phyloP scores from a whole-genome alignment of 2,113 vertebrate genomes.

The Scatophagus argus region DNA sequence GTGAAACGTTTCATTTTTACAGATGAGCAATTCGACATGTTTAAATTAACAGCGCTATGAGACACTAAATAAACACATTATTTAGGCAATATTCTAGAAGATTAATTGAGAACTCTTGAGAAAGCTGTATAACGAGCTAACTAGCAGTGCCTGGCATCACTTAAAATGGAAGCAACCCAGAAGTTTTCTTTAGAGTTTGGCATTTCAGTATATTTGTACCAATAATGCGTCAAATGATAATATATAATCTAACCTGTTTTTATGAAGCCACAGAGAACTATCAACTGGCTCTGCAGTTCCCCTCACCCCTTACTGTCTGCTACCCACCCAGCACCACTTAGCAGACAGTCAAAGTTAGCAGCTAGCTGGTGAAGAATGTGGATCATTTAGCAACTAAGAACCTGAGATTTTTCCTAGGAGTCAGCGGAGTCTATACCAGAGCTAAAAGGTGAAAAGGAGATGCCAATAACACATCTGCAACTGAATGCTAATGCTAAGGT shows the following conservation, averaged over 20 bases:
- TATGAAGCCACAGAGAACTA: neutral
- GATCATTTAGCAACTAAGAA: too few relatives aligned
- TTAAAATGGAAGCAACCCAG: neutral
- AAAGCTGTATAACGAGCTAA: neutral
- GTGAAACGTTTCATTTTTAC: neutral
- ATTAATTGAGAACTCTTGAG: neutral
- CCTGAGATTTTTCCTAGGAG: too few relatives aligned
- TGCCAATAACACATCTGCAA: too few relatives aligned
- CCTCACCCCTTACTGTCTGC: too few relatives aligned
- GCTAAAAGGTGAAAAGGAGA: too few relatives aligned
- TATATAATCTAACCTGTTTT: neutral
- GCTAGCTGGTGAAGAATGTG: too few relatives aligned
- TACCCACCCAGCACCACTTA: too few relatives aligned
- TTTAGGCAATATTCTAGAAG: constrained; percentile 6
- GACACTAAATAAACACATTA: neutral
- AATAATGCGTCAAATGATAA: neutral
- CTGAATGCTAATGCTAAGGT: too few relatives aligned
- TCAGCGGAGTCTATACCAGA: too few relatives aligned
- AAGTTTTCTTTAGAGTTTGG: neutral
- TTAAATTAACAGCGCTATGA: neutral
- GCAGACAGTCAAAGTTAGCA: too few relatives aligned
- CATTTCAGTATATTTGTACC: neutral
- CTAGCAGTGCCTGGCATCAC: neutral
- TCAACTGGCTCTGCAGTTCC: neutral
- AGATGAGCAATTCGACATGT: neutral